Base-by-base conservation (phyloP, 2,888 invertebrate genomes). In the Pharmacophagus antenor region DNA sequence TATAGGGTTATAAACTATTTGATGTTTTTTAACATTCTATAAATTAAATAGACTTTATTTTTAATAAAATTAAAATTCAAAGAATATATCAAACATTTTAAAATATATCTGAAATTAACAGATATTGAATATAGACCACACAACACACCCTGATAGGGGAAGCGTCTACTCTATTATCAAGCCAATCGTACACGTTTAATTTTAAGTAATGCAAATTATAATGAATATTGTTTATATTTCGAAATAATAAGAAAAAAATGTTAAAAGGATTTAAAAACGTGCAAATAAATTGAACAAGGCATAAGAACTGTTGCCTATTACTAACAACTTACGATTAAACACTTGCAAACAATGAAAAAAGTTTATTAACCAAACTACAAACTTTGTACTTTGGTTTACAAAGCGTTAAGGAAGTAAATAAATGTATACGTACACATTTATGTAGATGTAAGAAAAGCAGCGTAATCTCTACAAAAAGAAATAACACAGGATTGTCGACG, bases 401-500 rank as follows among this genome's bases (percentile, higher is more conserved):
- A 31, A 31, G 12, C 8, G 27, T 12, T 31, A 21, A 21, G 42
- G 17, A 17, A 42, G 17, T 42, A 42, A 42, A 42, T 42, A 42
- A 17, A 18, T 42, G n/a, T 42, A 42, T 42, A 53, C 23, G 44
- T 25, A 53, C 25, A 53, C 23, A 42, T 15, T 41, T 53, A 44
- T 17, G 44, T 25, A 15, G 27, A 42, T 15, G 27, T 20, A 10
- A 53, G 7, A 44, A 51, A 47, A 51, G 46, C 20, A 44, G 60
- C 44, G 27, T 7, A 44, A 37, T 23, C 47, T 42, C 27, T 27
- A 8, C 18, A 18, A 41, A 61, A 27, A 48, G 18, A 61, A 52
- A 51, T 60, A 61, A 61, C 42, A 61, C 58, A 59, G 25, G 50
- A 44, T 48, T 53, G 46, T 58, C 56, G 44, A 52, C 59, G 64